Evolutionary conservation across 2,888 invertebrate genomes (phyloP).

Genomic region (Tenthredo distinguenda): DNA sequence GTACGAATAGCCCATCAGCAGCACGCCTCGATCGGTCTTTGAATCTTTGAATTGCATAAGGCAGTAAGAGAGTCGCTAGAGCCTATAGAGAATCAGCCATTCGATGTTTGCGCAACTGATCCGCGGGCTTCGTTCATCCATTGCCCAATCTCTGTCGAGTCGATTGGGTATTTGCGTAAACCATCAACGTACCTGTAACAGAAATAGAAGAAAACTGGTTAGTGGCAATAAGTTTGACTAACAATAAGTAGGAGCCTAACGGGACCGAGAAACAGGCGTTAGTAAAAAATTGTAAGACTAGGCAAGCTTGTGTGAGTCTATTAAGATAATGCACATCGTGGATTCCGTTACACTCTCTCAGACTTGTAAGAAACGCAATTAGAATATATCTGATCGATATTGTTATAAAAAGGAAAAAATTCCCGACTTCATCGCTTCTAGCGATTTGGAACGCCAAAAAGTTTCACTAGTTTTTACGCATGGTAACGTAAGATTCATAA

Average conservation of each 20-base stretch:
- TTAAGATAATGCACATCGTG: background rate
- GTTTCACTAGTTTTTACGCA: background rate
- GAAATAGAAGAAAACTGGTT: slow-evolving; percentile 20
- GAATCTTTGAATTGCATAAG: slow-evolving; percentile 32
- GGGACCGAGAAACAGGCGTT: background rate
- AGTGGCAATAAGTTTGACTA: background rate
- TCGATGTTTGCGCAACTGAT: slow-evolving; percentile 43
- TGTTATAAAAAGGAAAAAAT: background rate
- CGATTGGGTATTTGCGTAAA: slow-evolving; percentile 30
- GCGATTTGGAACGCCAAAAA: background rate
- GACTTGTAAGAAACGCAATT: background rate
- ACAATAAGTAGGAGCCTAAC: background rate
- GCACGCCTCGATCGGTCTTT: background rate
- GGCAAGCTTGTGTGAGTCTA: background rate
- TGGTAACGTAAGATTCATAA: background rate
- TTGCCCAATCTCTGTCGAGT: slow-evolving; percentile 41
- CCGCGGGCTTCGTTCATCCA: slow-evolving; percentile 2
- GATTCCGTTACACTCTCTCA: background rate
- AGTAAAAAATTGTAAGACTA: background rate
- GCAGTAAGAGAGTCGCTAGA: background rate
- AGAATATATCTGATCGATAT: slow-evolving; percentile 16
- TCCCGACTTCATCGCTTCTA: background rate
- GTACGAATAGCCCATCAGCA: slow-evolving; percentile 10
- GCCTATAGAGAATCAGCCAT: slow-evolving; percentile 7
- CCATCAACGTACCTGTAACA: slow-evolving; percentile 44